A percentile compares a stretch with the other conserved stretches of the same genome.
phyloP scores from a whole-genome alignment of 2,797 vertebrate genomes.

The Cyclopterus lumpus region DNA sequence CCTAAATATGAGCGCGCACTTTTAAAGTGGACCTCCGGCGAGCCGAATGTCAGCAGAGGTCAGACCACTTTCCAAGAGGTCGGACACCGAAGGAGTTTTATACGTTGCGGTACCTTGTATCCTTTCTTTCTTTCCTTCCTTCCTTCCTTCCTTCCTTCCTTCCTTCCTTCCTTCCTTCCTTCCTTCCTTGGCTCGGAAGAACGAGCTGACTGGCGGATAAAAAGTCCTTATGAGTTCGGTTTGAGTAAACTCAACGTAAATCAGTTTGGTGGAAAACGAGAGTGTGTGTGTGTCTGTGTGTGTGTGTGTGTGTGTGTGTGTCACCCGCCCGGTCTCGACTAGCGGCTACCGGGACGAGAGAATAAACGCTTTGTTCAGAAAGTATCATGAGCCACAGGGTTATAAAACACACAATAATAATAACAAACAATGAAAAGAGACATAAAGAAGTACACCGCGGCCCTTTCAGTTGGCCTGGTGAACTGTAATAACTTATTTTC shows the following conservation, averaged over 20 bases:
- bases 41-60: slow-evolving; percentile 49
- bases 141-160: slow-evolving; percentile 63
- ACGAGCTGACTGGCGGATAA: slow-evolving; percentile 57
- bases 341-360: slow-evolving; percentile 17
- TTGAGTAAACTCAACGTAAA: slow-evolving; percentile 75
- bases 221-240: slow-evolving; percentile 63
- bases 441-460: not conserved
- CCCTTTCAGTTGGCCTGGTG: slow-evolving; percentile 16
- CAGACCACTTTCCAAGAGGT: slow-evolving; percentile 42
- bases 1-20: slow-evolving; percentile 14
- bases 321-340: slow-evolving; percentile 35
- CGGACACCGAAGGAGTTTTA: slow-evolving; percentile 52
- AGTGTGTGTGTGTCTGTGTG: slow-evolving; percentile 17
- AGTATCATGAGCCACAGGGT: slow-evolving; percentile 12
- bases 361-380: slow-evolving; percentile 49
- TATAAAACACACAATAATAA: slow-evolving; percentile 36
- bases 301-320: slow-evolving; percentile 13
- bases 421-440: slow-evolving; percentile 28
- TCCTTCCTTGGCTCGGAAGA: slow-evolving; percentile 52
- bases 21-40: not conserved
- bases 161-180: too few relatives aligned
- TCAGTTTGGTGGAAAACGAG: slow-evolving; percentile 72
- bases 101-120: slow-evolving; percentile 61
- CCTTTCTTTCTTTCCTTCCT: slow-evolving; percentile 67
- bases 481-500: slow-evolving; percentile 25